Conservation (phyloP, 2,797 vertebrate species). For the Parauchenoglanis ngamensis region DNA sequence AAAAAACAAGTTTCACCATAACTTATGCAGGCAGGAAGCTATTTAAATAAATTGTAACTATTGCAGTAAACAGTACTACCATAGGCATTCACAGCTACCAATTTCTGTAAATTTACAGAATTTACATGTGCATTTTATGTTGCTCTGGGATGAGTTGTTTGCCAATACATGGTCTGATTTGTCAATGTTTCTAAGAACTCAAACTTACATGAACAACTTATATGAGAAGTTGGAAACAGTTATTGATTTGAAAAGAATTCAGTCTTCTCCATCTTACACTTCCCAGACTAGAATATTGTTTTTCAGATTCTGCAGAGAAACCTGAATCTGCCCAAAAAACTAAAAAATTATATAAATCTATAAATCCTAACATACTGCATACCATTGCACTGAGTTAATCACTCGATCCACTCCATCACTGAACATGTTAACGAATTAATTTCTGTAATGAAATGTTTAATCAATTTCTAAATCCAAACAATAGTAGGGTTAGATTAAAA, state of each 20-base stretch:
- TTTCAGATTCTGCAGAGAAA: neutral
- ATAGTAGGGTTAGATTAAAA: conserved; percentile 65
- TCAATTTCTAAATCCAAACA: conserved; percentile 75
- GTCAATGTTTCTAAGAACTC: neutral
- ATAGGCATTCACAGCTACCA: too few species aligned
- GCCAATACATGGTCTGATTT: neutral
- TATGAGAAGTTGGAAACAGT: neutral
- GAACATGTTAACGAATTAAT: conserved; percentile 77
- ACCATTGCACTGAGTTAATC: conserved; percentile 60
- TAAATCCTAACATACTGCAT: neutral
- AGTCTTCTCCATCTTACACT: neutral
- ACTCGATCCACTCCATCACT: conserved; percentile 66
- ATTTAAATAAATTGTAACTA: too few species aligned
- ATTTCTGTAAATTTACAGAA: neutral
- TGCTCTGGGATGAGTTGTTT: neutral
- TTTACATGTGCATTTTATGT: neutral
- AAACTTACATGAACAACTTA: neutral
- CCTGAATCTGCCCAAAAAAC: neutral
- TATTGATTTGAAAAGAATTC: neutral
- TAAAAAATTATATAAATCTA: neutral
- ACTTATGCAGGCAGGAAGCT: too few species aligned
- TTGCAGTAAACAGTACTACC: too few species aligned
- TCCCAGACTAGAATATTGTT: neutral
- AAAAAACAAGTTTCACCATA: too few species aligned
- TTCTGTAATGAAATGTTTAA: conserved; percentile 76